Base-by-base conservation (phyloP, 2,888 invertebrate species). In the Phyllotreta cruciferae region DNA sequence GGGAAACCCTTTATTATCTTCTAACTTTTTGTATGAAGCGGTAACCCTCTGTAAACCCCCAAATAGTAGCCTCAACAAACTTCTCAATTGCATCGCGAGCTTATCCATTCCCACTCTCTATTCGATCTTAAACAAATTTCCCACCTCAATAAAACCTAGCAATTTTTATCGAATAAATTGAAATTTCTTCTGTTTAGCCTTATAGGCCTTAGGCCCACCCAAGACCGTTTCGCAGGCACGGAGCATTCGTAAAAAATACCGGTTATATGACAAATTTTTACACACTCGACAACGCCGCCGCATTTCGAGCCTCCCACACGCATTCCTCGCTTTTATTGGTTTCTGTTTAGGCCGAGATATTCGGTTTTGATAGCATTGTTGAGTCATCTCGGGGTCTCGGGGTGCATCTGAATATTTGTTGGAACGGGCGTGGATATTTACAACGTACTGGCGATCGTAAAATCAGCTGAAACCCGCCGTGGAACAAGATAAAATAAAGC, bases 301-400 rank as follows among this genome's bases (percentile, higher is more conserved):
- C 6, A 42, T 34, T 50, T 58, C 45, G 36, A 58, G 50, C 66
- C 66, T 62, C 66, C 66, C 60, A 66, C 66, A 52, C 60, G 53
- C 62, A 62, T 62, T 62, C 62, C 62, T 36, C 34, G 39, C 50
- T 62, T 62, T 62, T 62, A 62, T 57, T 62, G 56, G 62, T 39
- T 24, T 38, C 53, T 56, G 11, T 38, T 45, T 37, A 44, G 45
- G 62, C 53, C 24, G 56, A 56, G 62, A 62, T 50, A 62, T 56
- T 56, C 50, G 45, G 50, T 62, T 57, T 62, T 56, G 57, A 57
- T 57, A 35, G 56, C 56, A 56, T 52, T 62, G 62, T 62, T 52
- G 62, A 62, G 50, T 56, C 44, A 62, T 50, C 50, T 42, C 39
- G 24, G 50, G 50, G 36, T 45, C 24, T 24, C 24, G 24, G 24